Evolutionary conservation across 1,140 invertebrate genomes (phyloP), one percentile per base, ranked within the genome.

Genomic region (Anagrus nilaparvatae): DNA sequence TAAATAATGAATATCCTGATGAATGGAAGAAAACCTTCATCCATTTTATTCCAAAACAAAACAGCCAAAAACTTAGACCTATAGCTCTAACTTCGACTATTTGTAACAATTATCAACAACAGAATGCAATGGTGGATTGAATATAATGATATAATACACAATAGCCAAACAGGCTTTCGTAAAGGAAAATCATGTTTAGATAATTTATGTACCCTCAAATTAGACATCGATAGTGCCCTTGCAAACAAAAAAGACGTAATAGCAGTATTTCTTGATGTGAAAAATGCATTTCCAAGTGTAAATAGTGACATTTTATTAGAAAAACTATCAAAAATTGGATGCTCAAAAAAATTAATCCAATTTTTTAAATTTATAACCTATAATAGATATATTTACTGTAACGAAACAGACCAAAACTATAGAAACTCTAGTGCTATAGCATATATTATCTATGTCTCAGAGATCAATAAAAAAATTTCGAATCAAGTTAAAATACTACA

Each of bases 11-110:
- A 1, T 48, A 46, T 24, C 39, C 47, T 10, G 31, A 37, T 12
- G 39, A 36, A n/a, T 46, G 43, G 47, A 34, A 29, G 17, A 20
- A 38, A 8, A 31, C 30, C 20, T 24, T 34, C 8, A 35, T 44
- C 14, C 42, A 43, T 19, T 39, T 44, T 21, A 46, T 47, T 12
- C 38, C 42, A 5, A 44, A 42, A 19, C 29, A 27, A 16, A 33
- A 48, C 16, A 16, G 29, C 5, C 29, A 29, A 9, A 48, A 41
- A 19, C 35, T 40, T 5, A 35, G 39, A 29, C 48, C 48, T 5
- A 49, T 46, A 12, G 37, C 43, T 7, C 40, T 50, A n/a, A 33
- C 48, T 12, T 41, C 46, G 9, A 45, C 42, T 14, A 9, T 51
- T 2, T 36, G 34, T 20, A 51, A 51, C 27, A n/a, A 28, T 28